These are phyloP conservation scores for Ceratotherium simum DNA, from an alignment of 2,113 vertebrate genomes.

Conservation along the genomic window DNA sequence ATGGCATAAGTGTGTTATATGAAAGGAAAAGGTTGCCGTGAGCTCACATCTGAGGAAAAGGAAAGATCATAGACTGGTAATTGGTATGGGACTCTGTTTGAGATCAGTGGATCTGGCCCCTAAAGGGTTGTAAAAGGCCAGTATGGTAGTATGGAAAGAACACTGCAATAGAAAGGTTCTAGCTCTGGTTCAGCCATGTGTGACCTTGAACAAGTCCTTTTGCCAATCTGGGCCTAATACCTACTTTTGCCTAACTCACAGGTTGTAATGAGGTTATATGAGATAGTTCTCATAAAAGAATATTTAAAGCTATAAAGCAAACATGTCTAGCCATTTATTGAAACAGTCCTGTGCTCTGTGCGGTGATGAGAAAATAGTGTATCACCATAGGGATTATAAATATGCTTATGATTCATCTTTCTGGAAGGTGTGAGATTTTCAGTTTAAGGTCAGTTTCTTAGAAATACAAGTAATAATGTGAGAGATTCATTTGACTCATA, in stretches of 20 bases:
- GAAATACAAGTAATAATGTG: neutral
- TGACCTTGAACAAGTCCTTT: constrained; percentile 15
- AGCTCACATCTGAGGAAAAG: constrained; percentile 27
- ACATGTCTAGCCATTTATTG: constrained; percentile 6
- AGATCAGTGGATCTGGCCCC: neutral
- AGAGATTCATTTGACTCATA: constrained; percentile 11
- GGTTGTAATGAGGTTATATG: neutral
- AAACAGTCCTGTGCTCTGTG: neutral
- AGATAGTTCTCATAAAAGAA: neutral
- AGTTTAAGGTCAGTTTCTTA: constrained; percentile 39
- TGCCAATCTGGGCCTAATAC: neutral
- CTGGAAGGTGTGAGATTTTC: neutral
- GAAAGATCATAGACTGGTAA: neutral
- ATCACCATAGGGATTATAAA: neutral
- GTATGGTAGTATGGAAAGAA: neutral
- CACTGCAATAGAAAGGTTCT: neutral
- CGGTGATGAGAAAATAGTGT: neutral
- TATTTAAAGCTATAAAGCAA: constrained; percentile 10
- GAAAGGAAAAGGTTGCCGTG: neutral
- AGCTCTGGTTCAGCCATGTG: neutral
- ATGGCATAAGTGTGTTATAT: neutral
- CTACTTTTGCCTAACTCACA: neutral
- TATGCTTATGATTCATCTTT: constrained; percentile 19
- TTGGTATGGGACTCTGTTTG: constrained; percentile 6
- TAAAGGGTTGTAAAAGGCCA: neutral